Evolutionary conservation across 2,888 invertebrate species (phyloP).

Genomic region (Bimastos eiseni): DNA sequence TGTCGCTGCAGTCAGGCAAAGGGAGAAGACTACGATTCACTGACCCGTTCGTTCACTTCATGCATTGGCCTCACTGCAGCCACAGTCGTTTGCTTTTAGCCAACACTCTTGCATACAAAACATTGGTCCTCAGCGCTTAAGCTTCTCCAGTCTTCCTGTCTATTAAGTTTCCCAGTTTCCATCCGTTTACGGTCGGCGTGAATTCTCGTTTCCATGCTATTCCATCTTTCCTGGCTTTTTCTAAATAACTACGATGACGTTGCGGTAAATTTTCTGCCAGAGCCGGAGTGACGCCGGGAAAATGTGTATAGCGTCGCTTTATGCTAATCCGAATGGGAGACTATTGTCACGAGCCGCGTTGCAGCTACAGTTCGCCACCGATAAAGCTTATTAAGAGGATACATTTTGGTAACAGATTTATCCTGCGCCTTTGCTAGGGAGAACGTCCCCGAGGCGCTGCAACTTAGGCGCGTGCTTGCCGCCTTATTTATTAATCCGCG

Average conservation of each 20-base stretch:
- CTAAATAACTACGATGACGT: background rate
- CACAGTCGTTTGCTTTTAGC: background rate
- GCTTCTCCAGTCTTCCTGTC: background rate
- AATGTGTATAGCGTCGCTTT: background rate
- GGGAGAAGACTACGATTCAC: background rate
- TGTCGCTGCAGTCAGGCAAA: background rate
- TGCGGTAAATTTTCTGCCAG: background rate
- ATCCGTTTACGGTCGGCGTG: background rate
- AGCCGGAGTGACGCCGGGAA: background rate
- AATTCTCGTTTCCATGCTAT: background rate
- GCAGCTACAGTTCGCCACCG: background rate
- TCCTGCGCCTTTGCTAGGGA: background rate
- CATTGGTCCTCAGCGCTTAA: background rate
- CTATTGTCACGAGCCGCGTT: slow-evolving; percentile 16
- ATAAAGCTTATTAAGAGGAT: slow-evolving; percentile 8
- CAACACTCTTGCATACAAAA: background rate
- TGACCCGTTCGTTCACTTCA: background rate
- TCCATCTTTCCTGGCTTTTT: background rate
- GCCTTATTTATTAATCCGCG: slow-evolving; percentile 13
- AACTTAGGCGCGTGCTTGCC: background rate
- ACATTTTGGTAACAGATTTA: slow-evolving; percentile 13
- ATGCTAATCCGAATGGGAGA: background rate
- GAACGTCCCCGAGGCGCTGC: background rate
- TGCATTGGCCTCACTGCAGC: background rate
- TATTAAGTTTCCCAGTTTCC: background rate